phyloP scores from a whole-genome alignment of 2,797 vertebrate species.

The Syndactyla subalaris region DNA sequence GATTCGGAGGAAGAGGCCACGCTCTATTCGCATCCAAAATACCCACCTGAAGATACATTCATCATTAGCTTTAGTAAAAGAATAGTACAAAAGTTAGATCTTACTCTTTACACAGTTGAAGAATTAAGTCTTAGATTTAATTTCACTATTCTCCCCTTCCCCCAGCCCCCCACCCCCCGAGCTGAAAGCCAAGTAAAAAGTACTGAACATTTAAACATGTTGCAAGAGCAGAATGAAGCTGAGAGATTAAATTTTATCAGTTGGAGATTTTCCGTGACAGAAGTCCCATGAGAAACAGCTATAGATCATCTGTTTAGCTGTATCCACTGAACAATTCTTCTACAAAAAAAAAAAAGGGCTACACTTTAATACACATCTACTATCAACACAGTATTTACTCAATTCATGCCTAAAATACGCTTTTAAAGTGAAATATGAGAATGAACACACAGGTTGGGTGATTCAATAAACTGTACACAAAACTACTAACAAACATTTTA shows the following conservation, averaged over 20 bases:
- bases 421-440: conserved; percentile 56
- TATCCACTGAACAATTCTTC: neutral
- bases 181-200: conserved; percentile 58
- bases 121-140: conserved; percentile 52
- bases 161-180: neutral
- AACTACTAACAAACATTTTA: conserved; percentile 65
- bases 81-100: conserved; percentile 60
- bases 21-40: conserved; percentile 60
- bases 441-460: conserved; percentile 7
- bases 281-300: conserved; percentile 34
- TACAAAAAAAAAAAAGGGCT: neutral
- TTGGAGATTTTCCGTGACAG: neutral
- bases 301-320: neutral
- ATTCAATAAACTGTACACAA: conserved; percentile 67
- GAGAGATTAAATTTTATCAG: neutral
- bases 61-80: conserved; percentile 59
- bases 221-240: conserved; percentile 20
- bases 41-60: conserved; percentile 68
- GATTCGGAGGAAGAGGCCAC: conserved; percentile 45
- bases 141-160: conserved; percentile 1
- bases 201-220: conserved; percentile 61
- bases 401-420: conserved; percentile 66
- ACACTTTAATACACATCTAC: conserved; percentile 61
- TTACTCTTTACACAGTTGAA: conserved; percentile 58
- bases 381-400: conserved; percentile 64